These are phyloP conservation scores for Micrasema longulum DNA, from an alignment of 1,140 invertebrate species.

Conservation along the genomic window DNA sequence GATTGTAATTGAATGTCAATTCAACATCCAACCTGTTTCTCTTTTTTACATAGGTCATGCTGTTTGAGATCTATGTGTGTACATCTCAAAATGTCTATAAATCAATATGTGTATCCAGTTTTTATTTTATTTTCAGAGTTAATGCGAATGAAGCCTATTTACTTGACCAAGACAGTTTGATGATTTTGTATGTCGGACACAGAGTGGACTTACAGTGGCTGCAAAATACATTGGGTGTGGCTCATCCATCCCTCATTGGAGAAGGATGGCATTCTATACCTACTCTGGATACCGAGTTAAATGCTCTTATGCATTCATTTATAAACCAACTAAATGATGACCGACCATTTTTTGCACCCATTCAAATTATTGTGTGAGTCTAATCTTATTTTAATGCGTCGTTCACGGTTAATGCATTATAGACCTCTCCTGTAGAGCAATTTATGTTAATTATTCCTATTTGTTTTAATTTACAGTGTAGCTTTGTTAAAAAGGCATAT, in stretches of 20 bases:
- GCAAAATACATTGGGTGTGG: conserved; percentile 73
- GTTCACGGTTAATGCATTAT: too few species aligned
- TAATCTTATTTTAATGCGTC: too few species aligned
- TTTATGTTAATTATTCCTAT: too few species aligned
- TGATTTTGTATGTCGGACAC: conserved; percentile 90
- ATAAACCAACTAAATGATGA: conserved; percentile 87
- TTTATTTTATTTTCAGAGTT: conserved; percentile 67
- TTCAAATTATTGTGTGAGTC: conserved; percentile 86
- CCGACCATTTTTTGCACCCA: conserved; percentile 80
- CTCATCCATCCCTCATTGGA: conserved; percentile 68
- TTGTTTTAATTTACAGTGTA: too few species aligned
- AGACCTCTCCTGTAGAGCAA: too few species aligned
- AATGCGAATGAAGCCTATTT: conserved; percentile 92
- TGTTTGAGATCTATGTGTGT: too few species aligned
- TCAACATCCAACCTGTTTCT: too few species aligned
- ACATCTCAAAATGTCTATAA: too few species aligned
- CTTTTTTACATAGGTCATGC: too few species aligned
- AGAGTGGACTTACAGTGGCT: conserved; percentile 82
- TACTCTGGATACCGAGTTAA: conserved; percentile 80
- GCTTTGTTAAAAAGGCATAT: too few species aligned
- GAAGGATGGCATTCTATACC: conserved; percentile 82
- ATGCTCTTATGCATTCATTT: conserved; percentile 83
- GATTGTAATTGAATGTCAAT: too few species aligned
- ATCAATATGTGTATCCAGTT: too few species aligned
- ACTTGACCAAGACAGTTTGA: conserved; percentile 86